Evolutionary conservation across 2,113 vertebrate genomes (phyloP).

Genomic region (Sinocyclocheilus anshuiensis): DNA sequence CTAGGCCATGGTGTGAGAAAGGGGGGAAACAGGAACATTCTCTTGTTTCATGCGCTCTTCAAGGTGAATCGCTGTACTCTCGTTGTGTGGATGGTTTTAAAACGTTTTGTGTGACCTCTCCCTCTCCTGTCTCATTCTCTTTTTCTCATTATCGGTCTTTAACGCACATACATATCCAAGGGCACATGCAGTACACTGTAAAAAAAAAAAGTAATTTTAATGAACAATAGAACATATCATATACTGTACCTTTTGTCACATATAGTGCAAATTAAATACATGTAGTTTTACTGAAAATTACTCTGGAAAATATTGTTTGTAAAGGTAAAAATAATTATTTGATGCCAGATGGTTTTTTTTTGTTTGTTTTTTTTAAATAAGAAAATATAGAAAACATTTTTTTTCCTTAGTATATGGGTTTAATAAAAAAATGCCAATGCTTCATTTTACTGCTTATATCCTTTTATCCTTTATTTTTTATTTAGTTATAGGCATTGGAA

Average conservation of each 20-base stretch:
- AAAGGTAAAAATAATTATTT: background rate
- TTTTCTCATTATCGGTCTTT: conserved; percentile 17
- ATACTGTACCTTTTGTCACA: background rate
- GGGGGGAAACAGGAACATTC: conserved; percentile 2
- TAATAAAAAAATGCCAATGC: too few relatives aligned
- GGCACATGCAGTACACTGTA: background rate
- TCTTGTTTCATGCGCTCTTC: conserved; percentile 37
- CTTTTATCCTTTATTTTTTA: background rate
- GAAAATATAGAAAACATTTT: too few relatives aligned
- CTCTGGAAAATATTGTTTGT: background rate
- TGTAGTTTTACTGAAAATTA: background rate
- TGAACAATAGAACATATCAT: background rate
- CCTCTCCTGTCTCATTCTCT: background rate
- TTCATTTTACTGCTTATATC: too few relatives aligned
- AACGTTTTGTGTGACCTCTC: conserved; percentile 23
- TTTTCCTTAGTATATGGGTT: too few relatives aligned
- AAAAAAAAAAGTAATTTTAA: background rate
- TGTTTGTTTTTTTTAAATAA: too few relatives aligned
- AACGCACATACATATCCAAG: background rate
- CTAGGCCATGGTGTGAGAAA: conserved; percentile 60
- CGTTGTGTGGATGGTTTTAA: conserved; percentile 14
- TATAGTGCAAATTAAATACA: background rate
- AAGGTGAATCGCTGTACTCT: conserved; percentile 51
- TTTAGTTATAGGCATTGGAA: too few relatives aligned
- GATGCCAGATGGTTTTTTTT: background rate